These are phyloP conservation scores for Mola mola DNA, from an alignment of 2,113 vertebrate genomes.

Conservation along the genomic window DNA sequence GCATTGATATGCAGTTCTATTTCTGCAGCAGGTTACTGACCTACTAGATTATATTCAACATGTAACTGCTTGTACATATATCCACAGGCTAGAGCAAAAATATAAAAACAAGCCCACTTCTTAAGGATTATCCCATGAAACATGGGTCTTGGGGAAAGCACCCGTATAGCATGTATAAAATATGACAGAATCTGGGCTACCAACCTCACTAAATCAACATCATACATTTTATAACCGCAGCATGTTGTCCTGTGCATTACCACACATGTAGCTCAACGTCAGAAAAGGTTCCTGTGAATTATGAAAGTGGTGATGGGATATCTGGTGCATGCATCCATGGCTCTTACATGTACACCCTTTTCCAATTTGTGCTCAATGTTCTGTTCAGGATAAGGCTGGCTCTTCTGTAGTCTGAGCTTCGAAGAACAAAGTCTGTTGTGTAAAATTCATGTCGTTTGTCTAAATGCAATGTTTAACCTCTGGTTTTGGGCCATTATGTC, in stretches of 20 bases:
- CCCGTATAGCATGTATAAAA: constrained; percentile 13
- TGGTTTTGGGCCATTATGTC: too few relatives aligned
- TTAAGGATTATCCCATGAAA: constrained; percentile 54
- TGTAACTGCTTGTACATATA: constrained; percentile 42
- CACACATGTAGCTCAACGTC: constrained; percentile 13
- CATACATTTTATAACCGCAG: constrained; percentile 26
- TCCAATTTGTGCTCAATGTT: constrained; percentile 26
- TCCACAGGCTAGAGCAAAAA: constrained; percentile 34
- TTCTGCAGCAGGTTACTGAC: constrained; percentile 40
- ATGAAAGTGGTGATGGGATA: too few relatives aligned
- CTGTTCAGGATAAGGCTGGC: background rate
- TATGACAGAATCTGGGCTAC: constrained; percentile 31
- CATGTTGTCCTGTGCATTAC: constrained; percentile 38
- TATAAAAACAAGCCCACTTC: constrained; percentile 27
- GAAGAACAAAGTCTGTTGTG: background rate
- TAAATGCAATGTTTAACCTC: too few relatives aligned
- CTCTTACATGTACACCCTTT: too few relatives aligned
- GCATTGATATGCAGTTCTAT: constrained; percentile 10
- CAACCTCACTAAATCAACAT: constrained; percentile 26
- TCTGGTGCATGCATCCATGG: too few relatives aligned
- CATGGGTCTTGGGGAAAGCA: constrained; percentile 24
- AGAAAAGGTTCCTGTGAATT: too few relatives aligned
- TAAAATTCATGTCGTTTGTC: background rate
- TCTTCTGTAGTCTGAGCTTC: too few relatives aligned
- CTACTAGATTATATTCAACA: constrained; percentile 48